phyloP scores from a whole-genome alignment of 2,113 vertebrate species.

The Athene noctua region DNA sequence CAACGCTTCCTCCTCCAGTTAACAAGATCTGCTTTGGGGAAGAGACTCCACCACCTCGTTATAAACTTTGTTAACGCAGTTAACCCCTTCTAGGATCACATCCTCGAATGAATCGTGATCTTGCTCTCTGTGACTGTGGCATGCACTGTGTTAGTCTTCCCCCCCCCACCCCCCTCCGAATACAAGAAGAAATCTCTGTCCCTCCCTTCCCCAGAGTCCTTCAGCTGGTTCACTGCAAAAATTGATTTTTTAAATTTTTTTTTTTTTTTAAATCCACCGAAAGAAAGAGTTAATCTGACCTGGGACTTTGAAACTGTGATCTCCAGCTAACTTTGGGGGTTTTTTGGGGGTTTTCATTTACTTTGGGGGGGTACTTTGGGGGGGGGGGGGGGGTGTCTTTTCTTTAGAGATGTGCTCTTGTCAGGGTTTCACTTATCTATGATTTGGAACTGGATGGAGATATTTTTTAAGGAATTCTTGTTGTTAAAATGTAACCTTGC shows the following conservation, averaged over 20 bases:
- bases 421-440: slow-evolving; percentile 70
- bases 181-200: slow-evolving; percentile 53
- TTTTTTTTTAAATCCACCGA: background rate
- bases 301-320: slow-evolving; percentile 61
- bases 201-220: slow-evolving; percentile 49
- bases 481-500: slow-evolving; percentile 74
- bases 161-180: background rate
- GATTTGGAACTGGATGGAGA: slow-evolving; percentile 74
- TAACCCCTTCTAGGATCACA: slow-evolving; percentile 67
- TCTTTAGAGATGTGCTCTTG: slow-evolving; percentile 68
- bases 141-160: slow-evolving; percentile 67
- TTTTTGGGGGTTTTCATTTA: background rate
- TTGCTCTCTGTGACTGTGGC: slow-evolving; percentile 65
- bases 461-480: slow-evolving; percentile 70
- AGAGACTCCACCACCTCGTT: slow-evolving; percentile 63
- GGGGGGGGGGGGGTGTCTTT: background rate
- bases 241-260: background rate
- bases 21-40: slow-evolving; percentile 58
- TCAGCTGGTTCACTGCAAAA: slow-evolving; percentile 45
- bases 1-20: slow-evolving; percentile 57
- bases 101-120: slow-evolving; percentile 61
- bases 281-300: slow-evolving; percentile 41
- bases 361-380: background rate
- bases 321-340: slow-evolving; percentile 18
- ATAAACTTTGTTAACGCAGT: slow-evolving; percentile 54